These are phyloP conservation scores for Parotocinclus haroldoi DNA, from an alignment of 2,797 vertebrate genomes.

Conservation along the genomic window DNA sequence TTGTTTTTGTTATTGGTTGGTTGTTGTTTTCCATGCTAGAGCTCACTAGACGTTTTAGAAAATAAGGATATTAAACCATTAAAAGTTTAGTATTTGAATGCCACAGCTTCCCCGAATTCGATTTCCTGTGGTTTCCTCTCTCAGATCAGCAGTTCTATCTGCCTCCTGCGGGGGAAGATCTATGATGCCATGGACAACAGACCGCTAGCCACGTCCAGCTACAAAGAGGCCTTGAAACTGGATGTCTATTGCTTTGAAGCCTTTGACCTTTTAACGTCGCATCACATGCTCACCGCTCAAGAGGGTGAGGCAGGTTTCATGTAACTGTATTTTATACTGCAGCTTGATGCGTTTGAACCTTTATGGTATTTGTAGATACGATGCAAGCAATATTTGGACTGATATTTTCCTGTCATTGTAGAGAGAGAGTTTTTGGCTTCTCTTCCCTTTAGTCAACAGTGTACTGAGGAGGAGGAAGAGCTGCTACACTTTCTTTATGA, in stretches of 20 bases:
- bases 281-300: slow-evolving; percentile 97
- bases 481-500: slow-evolving; percentile 94
- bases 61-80: neutral
- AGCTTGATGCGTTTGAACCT: neutral
- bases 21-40: neutral
- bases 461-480: slow-evolving; percentile 89
- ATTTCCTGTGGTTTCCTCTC: slow-evolving; percentile 36
- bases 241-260: slow-evolving; percentile 99
- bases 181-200: slow-evolving; percentile 97
- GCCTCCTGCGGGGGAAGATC: slow-evolving; percentile 94
- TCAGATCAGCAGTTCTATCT: slow-evolving; percentile 95
- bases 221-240: slow-evolving; percentile 97
- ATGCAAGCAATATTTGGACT: neutral
- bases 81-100: slow-evolving; percentile 30
- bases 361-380: neutral
- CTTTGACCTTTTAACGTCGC: slow-evolving; percentile 95
- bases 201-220: slow-evolving; percentile 91
- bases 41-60: too few relatives aligned
- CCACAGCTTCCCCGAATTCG: slow-evolving; percentile 14
- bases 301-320: slow-evolving; percentile 76
- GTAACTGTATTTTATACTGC: neutral
- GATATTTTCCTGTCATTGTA: slow-evolving; percentile 39
- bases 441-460: slow-evolving; percentile 82
- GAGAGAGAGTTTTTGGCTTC: slow-evolving; percentile 76
- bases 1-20: too few relatives aligned